A percentile compares a stretch with the other conserved stretches of the same genome.
These are phyloP conservation scores for Rhinoderma darwinii DNA, from an alignment of 2,113 vertebrate genomes.

Conservation along the genomic window DNA sequence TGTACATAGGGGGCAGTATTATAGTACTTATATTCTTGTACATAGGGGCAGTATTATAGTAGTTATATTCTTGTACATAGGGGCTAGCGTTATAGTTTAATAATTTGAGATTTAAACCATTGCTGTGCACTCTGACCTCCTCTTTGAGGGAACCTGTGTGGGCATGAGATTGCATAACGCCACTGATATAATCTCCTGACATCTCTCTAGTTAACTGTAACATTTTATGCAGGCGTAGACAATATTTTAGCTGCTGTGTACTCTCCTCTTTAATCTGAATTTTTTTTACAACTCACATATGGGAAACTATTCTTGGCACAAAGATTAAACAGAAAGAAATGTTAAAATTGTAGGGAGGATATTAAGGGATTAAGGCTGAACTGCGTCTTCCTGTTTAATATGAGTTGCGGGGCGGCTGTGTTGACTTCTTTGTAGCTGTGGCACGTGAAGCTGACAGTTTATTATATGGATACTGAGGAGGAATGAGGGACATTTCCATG, in stretches of 20 bases:
- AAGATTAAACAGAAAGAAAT: slow-evolving; percentile 52
- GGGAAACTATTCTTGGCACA: slow-evolving; percentile 41
- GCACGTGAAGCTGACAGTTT: neutral
- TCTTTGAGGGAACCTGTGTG: too few species aligned
- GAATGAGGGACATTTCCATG: slow-evolving; percentile 19
- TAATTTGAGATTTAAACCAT: too few species aligned
- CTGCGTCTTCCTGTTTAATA: slow-evolving; percentile 36
- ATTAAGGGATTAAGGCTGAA: slow-evolving; percentile 15
- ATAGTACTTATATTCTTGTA: too few species aligned
- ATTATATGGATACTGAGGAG: neutral
- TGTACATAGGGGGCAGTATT: too few species aligned
- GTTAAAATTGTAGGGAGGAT: slow-evolving; percentile 17
- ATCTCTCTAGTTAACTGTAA: neutral
- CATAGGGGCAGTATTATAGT: too few species aligned
- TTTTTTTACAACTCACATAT: neutral
- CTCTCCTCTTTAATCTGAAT: neutral
- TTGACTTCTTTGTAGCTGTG: neutral
- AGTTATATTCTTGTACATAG: too few species aligned
- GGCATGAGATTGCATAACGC: too few species aligned
- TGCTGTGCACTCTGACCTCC: too few species aligned
- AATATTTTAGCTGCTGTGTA: neutral
- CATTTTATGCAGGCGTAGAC: neutral
- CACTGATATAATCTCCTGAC: too few species aligned
- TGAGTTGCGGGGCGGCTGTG: neutral
- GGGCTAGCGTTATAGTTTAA: too few species aligned